Evolutionary conservation across 2,888 invertebrate species (phyloP), one percentile per base, ranked within the genome.

Genomic region (Phyllotreta striolata): DNA sequence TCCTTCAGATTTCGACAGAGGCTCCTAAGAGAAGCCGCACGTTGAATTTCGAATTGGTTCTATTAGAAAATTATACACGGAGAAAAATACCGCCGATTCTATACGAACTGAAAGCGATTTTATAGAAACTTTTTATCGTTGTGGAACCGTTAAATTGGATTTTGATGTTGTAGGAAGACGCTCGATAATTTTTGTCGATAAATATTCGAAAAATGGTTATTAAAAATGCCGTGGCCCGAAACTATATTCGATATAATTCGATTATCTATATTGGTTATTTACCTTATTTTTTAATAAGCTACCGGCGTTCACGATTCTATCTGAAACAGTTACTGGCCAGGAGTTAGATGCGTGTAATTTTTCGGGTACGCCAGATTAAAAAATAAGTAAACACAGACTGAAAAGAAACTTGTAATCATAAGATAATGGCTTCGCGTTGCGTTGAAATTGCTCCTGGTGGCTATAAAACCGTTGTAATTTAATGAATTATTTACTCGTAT

Each of bases 141-240:
- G 47, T 57, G 47, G 24, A 37, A 46, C 46, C 24, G n/a, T 51
- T 38, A 56, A 62, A 63, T 58, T 63, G 63, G 63, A 44, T 57
- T 63, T 54, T 52, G 57, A 58, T 54, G 63, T 63, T 52, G 40
- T 40, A 40, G 35, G 35, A 43, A 57, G 39, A 44, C 40, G 56
- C 44, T 51, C 40, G 39, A 46, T 54, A 39, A 39, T 58, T 54
- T 55, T 63, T 52, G 35, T 13, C 41, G 60, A 51, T 56, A 51
- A 55, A 62, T 56, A 51, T 35, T 49, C 37, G 41, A 43, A 55
- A 62, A 55, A 62, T 55, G 41, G 62, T 62, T 62, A 55, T 56
- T 62, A 62, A 62, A 55, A 55, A 55, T 51, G 52, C 44, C 52
- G 43, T 44, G 35, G 60, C 52, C 60, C 38, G 39, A 39, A 52